Conservation (phyloP, 1,140 invertebrate genomes). For the Fopius arisanus region DNA sequence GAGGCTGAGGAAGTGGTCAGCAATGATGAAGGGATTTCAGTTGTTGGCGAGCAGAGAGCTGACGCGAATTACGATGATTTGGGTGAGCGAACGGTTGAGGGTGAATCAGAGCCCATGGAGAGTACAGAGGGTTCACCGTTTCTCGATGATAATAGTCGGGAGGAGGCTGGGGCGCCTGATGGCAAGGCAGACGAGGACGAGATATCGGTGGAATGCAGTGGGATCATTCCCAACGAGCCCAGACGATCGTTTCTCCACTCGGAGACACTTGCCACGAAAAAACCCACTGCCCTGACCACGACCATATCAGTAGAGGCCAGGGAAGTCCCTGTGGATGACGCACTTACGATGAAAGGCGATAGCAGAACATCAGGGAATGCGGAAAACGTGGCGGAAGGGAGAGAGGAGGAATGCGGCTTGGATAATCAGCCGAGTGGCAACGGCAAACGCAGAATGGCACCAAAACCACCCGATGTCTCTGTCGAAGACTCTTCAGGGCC, state of each 20-base stretch:
- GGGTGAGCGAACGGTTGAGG: slow-evolving; percentile 46
- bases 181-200: slow-evolving; percentile 81
- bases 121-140: neutral
- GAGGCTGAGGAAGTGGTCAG: neutral
- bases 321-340: neutral
- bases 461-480: slow-evolving; percentile 69
- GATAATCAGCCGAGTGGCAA: slow-evolving; percentile 7
- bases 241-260: slow-evolving; percentile 77
- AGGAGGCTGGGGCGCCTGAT: slow-evolving; percentile 81
- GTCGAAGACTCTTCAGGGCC: slow-evolving; percentile 60
- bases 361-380: neutral
- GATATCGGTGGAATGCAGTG: slow-evolving; percentile 49
- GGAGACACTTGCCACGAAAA: slow-evolving; percentile 40
- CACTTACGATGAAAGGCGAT: neutral
- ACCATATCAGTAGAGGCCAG: neutral
- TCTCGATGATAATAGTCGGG: slow-evolving; percentile 66
- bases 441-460: slow-evolving; percentile 67
- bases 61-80: slow-evolving; percentile 2
- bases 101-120: slow-evolving; percentile 34
- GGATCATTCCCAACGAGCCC: slow-evolving; percentile 64
- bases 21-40: neutral
- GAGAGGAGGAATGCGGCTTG: slow-evolving; percentile 9
- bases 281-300: neutral
- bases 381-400: neutral
- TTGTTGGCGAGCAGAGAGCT: slow-evolving; percentile 16